These are phyloP conservation scores for Eristalis arbustorum DNA, from an alignment of 2,888 invertebrate species.

Conservation along the genomic window DNA sequence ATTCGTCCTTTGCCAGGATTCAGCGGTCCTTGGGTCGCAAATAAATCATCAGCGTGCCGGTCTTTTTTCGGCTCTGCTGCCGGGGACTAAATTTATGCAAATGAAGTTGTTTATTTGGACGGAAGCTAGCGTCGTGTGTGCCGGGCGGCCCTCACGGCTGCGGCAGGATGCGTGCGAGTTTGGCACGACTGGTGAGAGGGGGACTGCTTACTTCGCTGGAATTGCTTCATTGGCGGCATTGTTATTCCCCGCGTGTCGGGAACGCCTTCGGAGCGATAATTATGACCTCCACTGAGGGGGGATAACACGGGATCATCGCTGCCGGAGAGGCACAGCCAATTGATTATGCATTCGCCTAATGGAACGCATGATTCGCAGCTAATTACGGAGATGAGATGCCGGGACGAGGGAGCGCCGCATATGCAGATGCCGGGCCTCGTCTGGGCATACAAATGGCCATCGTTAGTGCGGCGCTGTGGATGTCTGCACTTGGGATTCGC, in stretches of 20 bases:
- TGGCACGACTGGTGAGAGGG: too few relatives aligned
- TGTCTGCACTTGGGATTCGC: not conserved
- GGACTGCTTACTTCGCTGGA: conserved; percentile 15
- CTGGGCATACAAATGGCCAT: conserved; percentile 39
- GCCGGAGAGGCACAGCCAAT: not conserved
- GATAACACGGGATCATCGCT: not conserved
- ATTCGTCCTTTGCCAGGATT: conserved; percentile 6
- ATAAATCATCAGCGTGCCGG: conserved; percentile 28
- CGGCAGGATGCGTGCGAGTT: not conserved
- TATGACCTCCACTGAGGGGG: conserved; percentile 8
- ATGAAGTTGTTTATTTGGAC: conserved; percentile 43
- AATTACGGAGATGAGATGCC: conserved; percentile 35
- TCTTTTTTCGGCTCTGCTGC: not conserved
- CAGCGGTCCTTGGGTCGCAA: conserved; percentile 5
- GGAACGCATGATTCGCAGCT: conserved; percentile 37
- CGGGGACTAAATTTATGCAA: conserved; percentile 35
- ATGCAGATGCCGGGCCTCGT: not conserved
- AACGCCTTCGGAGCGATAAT: not conserved
- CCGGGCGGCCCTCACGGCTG: not conserved
- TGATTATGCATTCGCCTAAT: conserved; percentile 50
- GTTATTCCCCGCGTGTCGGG: conserved; percentile 13
- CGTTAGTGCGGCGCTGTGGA: not conserved
- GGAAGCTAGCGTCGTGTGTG: not conserved
- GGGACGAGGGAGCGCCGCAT: not conserved
- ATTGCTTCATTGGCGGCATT: conserved; percentile 48